These are phyloP conservation scores for Syngnathus typhle DNA, from an alignment of 2,113 vertebrate genomes.

Conservation along the genomic window DNA sequence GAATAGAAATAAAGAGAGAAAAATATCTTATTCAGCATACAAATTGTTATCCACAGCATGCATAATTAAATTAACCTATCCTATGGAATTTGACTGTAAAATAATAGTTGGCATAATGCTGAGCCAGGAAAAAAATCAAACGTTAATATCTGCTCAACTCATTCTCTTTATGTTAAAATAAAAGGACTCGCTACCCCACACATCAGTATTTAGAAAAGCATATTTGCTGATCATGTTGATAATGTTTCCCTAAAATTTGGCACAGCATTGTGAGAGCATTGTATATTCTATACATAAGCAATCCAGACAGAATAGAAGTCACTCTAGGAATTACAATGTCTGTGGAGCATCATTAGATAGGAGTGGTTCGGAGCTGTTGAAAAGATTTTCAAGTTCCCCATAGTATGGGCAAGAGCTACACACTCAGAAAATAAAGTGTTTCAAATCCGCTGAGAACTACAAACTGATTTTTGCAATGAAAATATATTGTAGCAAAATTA, in stretches of 20 bases:
- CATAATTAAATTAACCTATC: conserved; percentile 51
- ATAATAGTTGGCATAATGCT: conserved; percentile 32
- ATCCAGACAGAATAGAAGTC: too few relatives aligned
- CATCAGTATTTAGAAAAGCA: not conserved
- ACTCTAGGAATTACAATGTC: too few relatives aligned
- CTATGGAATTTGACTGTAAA: conserved; percentile 49
- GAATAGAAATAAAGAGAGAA: conserved; percentile 32
- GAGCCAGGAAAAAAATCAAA: conserved; percentile 40
- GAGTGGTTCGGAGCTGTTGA: too few relatives aligned
- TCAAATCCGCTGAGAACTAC: too few relatives aligned
- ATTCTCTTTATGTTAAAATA: conserved; percentile 20
- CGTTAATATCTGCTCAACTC: conserved; percentile 37
- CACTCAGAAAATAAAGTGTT: too few relatives aligned
- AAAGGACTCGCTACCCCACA: not conserved
- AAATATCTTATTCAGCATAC: conserved; percentile 54
- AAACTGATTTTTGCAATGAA: too few relatives aligned
- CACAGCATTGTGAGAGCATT: not conserved
- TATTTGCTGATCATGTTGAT: not conserved
- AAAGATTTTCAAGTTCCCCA: too few relatives aligned
- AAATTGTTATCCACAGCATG: conserved; percentile 45
- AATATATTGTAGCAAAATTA: too few relatives aligned
- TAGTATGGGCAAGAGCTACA: not conserved
- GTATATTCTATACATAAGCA: too few relatives aligned
- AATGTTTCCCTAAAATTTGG: not conserved
- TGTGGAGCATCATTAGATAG: too few relatives aligned